phyloP scores from a whole-genome alignment of 1,140 invertebrate genomes.

The Hormaphis cornu region DNA sequence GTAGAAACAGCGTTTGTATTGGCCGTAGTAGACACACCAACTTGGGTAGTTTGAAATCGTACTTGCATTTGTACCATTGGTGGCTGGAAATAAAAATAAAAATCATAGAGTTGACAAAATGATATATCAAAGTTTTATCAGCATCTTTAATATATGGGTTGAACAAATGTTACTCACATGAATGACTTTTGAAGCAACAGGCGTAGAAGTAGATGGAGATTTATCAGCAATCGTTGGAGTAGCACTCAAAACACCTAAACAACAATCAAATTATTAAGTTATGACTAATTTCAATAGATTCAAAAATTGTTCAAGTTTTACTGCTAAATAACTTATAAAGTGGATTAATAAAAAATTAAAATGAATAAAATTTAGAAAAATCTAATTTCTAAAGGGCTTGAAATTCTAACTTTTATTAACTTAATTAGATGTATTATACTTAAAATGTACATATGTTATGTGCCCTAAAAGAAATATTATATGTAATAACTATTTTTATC shows the following conservation, averaged over 20 bases:
- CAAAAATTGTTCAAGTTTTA: no score
- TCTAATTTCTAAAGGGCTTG: no score
- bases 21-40: conserved; percentile 33
- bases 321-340: no score
- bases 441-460: no score
- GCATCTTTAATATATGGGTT: neutral
- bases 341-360: no score
- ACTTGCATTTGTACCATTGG: conserved; percentile 23
- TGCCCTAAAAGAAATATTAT: no score
- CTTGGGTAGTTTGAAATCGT: conserved; percentile 9
- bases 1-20: conserved; percentile 34
- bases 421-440: no score
- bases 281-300: no score
- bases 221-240: conserved; percentile 1
- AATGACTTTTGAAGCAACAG: conserved; percentile 8
- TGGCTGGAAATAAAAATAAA: neutral
- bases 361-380: no score
- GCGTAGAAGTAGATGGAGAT: conserved; percentile 27
- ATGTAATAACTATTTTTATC: no score
- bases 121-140: neutral
- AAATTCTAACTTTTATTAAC: no score
- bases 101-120: neutral
- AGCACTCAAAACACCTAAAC: conserved; percentile 21
- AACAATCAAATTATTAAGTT: no score
- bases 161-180: neutral